Evolutionary conservation across 2,797 vertebrate genomes (phyloP).

Genomic region (Novumbra hubbsi): DNA sequence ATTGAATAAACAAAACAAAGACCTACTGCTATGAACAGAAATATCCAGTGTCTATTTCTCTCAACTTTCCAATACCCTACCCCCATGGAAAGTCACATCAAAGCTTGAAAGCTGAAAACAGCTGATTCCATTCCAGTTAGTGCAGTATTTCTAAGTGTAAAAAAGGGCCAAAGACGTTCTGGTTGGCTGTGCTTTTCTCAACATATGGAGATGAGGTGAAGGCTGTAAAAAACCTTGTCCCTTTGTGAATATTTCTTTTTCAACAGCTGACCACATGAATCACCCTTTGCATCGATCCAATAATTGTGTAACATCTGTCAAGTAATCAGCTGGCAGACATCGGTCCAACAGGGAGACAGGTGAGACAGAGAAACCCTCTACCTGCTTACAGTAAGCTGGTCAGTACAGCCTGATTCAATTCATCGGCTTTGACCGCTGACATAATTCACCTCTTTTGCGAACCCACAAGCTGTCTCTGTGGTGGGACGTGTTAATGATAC

Average conservation of each 20-base stretch:
- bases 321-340: background rate
- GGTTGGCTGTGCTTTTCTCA: slow-evolving; percentile 2
- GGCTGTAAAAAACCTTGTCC: background rate
- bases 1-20: slow-evolving; percentile 45
- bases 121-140: background rate
- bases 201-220: background rate
- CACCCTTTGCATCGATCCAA: background rate
- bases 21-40: background rate
- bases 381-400: background rate
- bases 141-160: background rate
- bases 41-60: background rate
- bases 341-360: background rate
- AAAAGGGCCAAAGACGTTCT: background rate
- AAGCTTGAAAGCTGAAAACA: background rate
- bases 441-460: slow-evolving; percentile 50
- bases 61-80: background rate
- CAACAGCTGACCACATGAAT: background rate
- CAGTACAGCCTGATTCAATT: background rate
- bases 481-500: slow-evolving; percentile 60
- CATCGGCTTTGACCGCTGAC: slow-evolving; percentile 19
- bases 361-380: background rate
- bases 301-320: background rate
- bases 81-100: background rate
- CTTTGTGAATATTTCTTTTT: background rate
- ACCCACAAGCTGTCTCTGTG: slow-evolving; percentile 31